These are phyloP conservation scores for Anthoscopus minutus DNA, from an alignment of 2,113 vertebrate species.

Conservation along the genomic window DNA sequence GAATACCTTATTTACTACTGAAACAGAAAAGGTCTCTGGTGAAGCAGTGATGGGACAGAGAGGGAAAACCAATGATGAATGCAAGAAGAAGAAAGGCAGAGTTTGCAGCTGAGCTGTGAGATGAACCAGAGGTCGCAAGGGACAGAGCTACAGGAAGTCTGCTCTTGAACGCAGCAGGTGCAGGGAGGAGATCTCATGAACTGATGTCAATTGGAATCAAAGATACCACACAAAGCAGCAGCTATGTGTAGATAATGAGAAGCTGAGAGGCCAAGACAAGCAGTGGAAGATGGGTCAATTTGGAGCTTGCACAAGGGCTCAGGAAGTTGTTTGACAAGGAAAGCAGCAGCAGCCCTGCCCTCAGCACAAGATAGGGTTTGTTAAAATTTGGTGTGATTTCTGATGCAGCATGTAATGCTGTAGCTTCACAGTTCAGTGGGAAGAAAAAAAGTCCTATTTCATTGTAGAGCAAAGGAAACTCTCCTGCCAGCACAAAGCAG, in stretches of 20 bases:
- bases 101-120: conserved; percentile 32
- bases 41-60: background rate
- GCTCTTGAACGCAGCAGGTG: conserved; percentile 33
- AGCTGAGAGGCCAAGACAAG: background rate
- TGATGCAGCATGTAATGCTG: background rate
- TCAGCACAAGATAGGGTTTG: background rate
- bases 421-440: background rate
- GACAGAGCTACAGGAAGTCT: conserved; percentile 42
- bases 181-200: background rate
- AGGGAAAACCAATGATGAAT: conserved; percentile 16
- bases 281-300: background rate
- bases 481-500: background rate
- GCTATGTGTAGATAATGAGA: background rate
- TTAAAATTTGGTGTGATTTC: background rate
- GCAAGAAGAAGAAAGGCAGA: background rate
- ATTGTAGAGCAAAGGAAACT: background rate
- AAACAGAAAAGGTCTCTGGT: background rate
- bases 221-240: conserved; percentile 19
- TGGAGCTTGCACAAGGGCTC: background rate
- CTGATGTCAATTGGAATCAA: background rate
- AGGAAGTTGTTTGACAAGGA: background rate
- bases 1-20: background rate
- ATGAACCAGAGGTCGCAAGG: background rate
- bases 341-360: background rate
- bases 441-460: background rate